Evolutionary conservation across 2,888 invertebrate species (phyloP).

Genomic region (Elmis aenea): DNA sequence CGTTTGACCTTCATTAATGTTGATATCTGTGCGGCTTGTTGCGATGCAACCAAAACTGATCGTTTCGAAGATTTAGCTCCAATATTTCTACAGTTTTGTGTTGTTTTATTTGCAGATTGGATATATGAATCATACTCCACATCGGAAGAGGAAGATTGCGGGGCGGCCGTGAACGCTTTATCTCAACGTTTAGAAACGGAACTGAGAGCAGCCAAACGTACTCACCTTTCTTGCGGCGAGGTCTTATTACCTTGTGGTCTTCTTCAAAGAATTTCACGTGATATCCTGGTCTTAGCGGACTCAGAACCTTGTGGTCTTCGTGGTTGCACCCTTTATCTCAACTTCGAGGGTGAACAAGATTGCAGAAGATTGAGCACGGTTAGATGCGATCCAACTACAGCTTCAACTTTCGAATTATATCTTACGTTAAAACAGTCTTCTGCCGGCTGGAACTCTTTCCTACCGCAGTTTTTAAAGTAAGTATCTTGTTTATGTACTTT

Average conservation of each 20-base stretch:
- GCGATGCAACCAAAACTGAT: no score
- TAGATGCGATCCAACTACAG: constrained; percentile 80
- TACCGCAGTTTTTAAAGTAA: constrained; percentile 89
- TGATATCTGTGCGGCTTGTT: no score
- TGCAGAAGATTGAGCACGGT: constrained; percentile 73
- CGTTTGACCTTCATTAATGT: no score
- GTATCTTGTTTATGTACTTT: constrained; percentile 47
- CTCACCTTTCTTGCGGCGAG: constrained; percentile 77
- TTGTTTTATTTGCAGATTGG: constrained; percentile 34
- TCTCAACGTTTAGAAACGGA: constrained; percentile 73
- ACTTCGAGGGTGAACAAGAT: constrained; percentile 68
- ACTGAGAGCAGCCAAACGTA: constrained; percentile 74
- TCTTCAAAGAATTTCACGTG: constrained; percentile 70
- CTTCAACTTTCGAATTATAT: constrained; percentile 87
- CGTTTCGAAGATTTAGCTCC: no score
- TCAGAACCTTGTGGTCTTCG: constrained; percentile 84
- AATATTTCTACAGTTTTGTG: background rate
- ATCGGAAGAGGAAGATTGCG: constrained; percentile 40
- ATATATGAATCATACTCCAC: constrained; percentile 40
- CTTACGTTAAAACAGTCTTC: constrained; percentile 82
- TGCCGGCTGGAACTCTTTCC: constrained; percentile 78
- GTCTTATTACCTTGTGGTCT: constrained; percentile 80
- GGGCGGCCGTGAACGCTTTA: constrained; percentile 62
- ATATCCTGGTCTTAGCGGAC: constrained; percentile 76
- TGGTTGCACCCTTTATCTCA: constrained; percentile 78